Conservation (phyloP, 2,113 vertebrate species). For the Kobus ellipsiprymnus region DNA sequence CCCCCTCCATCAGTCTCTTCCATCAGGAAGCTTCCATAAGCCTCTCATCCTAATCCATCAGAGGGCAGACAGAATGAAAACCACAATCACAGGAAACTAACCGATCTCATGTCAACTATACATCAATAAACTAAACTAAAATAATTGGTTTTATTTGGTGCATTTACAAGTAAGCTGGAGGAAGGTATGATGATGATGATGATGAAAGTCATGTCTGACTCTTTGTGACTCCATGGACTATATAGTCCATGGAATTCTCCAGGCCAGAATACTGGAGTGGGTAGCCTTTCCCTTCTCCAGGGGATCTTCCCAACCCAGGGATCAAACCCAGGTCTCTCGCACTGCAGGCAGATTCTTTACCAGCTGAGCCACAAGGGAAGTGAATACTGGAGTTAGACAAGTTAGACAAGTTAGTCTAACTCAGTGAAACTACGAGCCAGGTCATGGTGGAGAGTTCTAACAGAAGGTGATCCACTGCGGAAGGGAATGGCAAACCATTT, state of each 20-base stretch:
- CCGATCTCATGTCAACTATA: neutral
- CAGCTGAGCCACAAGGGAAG: too few relatives aligned
- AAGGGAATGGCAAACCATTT: neutral
- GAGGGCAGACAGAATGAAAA: neutral
- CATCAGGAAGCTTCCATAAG: neutral
- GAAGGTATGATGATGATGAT: neutral
- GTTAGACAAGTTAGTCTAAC: too few relatives aligned
- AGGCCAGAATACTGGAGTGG: too few relatives aligned
- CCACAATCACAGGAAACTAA: neutral
- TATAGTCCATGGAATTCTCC: too few relatives aligned
- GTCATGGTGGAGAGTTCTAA: neutral
- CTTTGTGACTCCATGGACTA: too few relatives aligned
- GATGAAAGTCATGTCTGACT: too few relatives aligned
- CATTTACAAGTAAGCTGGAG: neutral
- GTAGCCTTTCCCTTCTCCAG: neutral
- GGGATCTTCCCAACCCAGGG: too few relatives aligned
- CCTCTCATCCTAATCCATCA: neutral
- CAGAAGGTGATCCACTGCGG: neutral
- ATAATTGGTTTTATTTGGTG: neutral
- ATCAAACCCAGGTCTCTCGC: rapidly evolving
- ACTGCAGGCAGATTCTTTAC: too few relatives aligned
- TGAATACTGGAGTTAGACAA: too few relatives aligned
- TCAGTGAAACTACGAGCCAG: neutral
- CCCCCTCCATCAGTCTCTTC: neutral
- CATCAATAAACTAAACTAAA: neutral